Evolutionary conservation across 2,888 invertebrate genomes (phyloP).

Genomic region (Tribolium freemani): DNA sequence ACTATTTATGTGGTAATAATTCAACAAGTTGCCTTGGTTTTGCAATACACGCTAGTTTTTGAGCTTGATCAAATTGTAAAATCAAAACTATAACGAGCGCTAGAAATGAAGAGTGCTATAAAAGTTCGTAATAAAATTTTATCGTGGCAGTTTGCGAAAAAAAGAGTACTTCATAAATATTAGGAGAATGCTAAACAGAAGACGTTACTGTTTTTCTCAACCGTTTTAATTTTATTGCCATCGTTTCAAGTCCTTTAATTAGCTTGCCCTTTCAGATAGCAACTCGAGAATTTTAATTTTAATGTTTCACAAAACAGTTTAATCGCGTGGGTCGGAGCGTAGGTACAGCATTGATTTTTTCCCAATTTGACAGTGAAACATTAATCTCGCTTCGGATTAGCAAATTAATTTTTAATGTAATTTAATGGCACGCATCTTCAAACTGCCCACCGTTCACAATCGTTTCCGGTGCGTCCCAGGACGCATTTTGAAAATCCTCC

Average conservation of each 20-base stretch:
- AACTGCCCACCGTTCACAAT: background rate
- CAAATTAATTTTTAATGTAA: background rate
- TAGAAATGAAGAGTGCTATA: background rate
- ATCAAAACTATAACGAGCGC: background rate
- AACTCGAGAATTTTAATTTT: conserved; percentile 6
- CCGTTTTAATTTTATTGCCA: conserved; percentile 10
- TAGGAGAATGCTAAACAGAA: background rate
- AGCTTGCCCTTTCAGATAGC: background rate
- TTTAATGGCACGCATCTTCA: background rate
- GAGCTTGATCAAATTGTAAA: background rate
- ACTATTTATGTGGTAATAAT: background rate
- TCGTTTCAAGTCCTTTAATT: conserved; percentile 13
- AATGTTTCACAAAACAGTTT: background rate
- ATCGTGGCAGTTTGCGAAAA: background rate
- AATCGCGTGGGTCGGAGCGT: background rate
- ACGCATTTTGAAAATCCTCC: background rate
- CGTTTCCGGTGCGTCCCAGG: background rate
- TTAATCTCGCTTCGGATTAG: background rate
- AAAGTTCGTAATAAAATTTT: background rate
- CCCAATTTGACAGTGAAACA: background rate
- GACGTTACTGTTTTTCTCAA: background rate
- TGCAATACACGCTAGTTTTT: background rate
- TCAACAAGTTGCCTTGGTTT: background rate
- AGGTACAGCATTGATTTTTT: background rate
- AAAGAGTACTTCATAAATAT: background rate